Evolutionary conservation across 2,888 invertebrate species (phyloP).

Genomic region (Graphium colonna): DNA sequence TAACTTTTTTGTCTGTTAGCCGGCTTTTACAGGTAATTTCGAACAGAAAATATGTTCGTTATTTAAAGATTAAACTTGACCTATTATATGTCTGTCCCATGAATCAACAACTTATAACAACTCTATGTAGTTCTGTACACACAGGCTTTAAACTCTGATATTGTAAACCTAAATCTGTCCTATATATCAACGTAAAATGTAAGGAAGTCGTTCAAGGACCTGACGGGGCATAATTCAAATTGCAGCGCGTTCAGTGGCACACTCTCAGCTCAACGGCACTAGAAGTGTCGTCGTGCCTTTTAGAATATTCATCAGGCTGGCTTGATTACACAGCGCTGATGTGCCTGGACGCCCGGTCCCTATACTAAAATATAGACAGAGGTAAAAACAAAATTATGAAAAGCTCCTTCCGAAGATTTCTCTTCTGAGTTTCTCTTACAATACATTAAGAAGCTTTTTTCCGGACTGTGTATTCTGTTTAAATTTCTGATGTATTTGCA

Average conservation of each 20-base stretch:
- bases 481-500: too few species aligned
- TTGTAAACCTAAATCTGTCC: not conserved
- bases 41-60: too few species aligned
- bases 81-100: too few species aligned
- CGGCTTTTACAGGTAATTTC: too few species aligned
- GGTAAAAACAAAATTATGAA: not conserved
- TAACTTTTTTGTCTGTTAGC: too few species aligned
- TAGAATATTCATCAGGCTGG: constrained; percentile 67
- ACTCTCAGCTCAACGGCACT: constrained; percentile 20
- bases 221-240: constrained; percentile 65
- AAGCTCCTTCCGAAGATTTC: constrained; percentile 3
- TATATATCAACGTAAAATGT: constrained; percentile 11
- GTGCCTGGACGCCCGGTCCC: constrained; percentile 4
- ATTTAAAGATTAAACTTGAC: too few species aligned
- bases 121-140: too few species aligned
- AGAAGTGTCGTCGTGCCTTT: constrained; percentile 42
- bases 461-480: too few species aligned
- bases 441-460: too few species aligned
- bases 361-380: constrained; percentile 3
- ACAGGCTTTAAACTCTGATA: too few species aligned
- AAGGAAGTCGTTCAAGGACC: constrained; percentile 29
- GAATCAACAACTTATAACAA: too few species aligned
- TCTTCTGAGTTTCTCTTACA: too few species aligned
- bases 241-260: constrained; percentile 23
- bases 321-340: constrained; percentile 45